Base-by-base conservation (phyloP, 2,888 invertebrate species). In the Podotricha telesiphe region DNA sequence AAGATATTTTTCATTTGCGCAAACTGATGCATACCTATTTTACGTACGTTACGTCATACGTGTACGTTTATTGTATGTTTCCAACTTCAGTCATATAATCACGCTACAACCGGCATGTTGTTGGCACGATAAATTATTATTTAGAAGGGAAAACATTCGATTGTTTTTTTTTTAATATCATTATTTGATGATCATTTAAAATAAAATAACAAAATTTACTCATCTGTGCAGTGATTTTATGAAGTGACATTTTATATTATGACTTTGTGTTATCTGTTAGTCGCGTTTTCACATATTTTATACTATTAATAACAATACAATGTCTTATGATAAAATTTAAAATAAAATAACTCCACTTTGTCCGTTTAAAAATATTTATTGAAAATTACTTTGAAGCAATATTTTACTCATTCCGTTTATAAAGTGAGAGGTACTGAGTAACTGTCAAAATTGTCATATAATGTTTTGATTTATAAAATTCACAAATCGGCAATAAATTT, bases 391-490 rank as follows among this genome's bases (percentile, higher is more conserved):
- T n/a, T 47, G 11, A 17, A 45, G 20, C 1, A 28, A 28, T 59
- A 8, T 58, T 47, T 61, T 22, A 20, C 53, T 45, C 13, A 17
- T 65, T 51, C 40, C 22, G 17, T 28, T 20, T 40, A 51, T 56
- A 20, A 65, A 65, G 53, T 67, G 67, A 67, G 69, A 40, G 42
- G 51, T 68, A 42, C 48, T 45, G 20, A 17, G 2, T 40, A 51
- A 45, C 42, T 72, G 71, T 69, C 69, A 69, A 69, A 69, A 65
- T 69, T 64, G 71, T 67, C 66, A 69, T 61, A 34, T 53, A 51
- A 59, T 71, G 68, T 69, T 71, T 71, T 71, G 71, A 69, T 50
- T 63, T 65, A 61, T 58, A 42, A 45, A 69, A 65, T 63, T 69
- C 71, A 17, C 34, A 69, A 62, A 62, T 65, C 62, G 56, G 53